These are phyloP conservation scores for Rhea americana DNA, from an alignment of 2,113 vertebrate species.

Conservation along the genomic window DNA sequence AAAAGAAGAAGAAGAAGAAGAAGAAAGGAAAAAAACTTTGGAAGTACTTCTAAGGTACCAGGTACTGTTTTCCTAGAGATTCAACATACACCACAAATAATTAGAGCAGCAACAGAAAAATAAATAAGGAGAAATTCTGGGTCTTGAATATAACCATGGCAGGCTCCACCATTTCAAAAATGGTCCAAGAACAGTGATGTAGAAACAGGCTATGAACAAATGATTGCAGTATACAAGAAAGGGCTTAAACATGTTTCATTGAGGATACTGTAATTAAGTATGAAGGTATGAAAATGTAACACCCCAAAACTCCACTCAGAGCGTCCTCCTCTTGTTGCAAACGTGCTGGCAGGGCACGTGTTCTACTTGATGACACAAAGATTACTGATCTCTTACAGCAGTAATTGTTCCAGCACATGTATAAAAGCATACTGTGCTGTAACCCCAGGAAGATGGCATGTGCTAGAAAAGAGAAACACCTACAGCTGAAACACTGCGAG, in stretches of 20 bases:
- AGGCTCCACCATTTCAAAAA: not conserved
- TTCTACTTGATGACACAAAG: conserved; percentile 17
- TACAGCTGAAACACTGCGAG: conserved; percentile 19
- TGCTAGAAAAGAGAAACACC: conserved; percentile 32
- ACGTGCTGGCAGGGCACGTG: conserved; percentile 1
- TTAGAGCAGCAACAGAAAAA: not conserved
- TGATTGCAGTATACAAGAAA: not conserved
- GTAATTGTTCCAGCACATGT: conserved; percentile 6
- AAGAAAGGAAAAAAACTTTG: no score
- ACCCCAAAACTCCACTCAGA: not conserved
- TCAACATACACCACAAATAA: not conserved
- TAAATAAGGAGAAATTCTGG: not conserved
- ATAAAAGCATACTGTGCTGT: conserved; percentile 41
- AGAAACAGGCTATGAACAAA: not conserved
- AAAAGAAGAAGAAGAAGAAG: no score
- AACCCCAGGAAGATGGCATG: not conserved
- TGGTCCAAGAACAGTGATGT: not conserved
- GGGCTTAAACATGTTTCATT: not conserved
- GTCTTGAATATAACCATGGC: not conserved
- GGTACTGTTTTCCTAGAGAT: not conserved
- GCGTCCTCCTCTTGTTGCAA: not conserved
- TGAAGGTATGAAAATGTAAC: conserved; percentile 3
- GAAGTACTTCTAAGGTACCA: not conserved
- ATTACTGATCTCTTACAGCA: not conserved
- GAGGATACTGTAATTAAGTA: not conserved